A percentile compares a stretch with the other conserved stretches of the same genome.
These are phyloP conservation scores for Eupithecia dodoneata DNA, from an alignment of 2,888 invertebrate species.

Conservation along the genomic window DNA sequence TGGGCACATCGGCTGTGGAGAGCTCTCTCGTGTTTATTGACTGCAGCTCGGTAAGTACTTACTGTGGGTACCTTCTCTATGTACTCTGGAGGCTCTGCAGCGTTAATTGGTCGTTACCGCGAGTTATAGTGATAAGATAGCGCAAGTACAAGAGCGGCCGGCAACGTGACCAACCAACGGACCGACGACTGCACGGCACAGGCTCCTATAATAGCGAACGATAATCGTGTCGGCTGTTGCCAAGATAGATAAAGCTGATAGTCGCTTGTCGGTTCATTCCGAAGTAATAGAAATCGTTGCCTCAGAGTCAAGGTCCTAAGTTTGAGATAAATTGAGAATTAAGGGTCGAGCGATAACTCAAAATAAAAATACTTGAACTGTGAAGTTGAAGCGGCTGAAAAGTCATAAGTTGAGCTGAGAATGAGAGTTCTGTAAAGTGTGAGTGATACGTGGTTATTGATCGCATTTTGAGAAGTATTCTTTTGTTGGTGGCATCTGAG, in stretches of 20 bases:
- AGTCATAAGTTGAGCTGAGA: not conserved
- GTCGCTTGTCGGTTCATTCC: not conserved
- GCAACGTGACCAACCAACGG: not conserved
- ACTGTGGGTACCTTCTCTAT: not conserved
- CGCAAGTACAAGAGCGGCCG: not conserved
- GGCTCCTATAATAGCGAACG: not conserved
- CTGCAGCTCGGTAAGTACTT: not conserved
- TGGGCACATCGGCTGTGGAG: conserved; percentile 5
- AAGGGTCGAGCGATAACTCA: not conserved
- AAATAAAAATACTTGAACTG: not conserved
- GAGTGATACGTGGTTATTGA: not conserved
- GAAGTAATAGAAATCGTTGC: not conserved
- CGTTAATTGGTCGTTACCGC: conserved; percentile 26
- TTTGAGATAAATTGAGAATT: not conserved
- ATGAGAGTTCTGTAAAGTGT: conserved; percentile 1
- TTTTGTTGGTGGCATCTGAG: not conserved
- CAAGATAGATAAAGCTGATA: not conserved
- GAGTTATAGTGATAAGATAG: conserved; percentile 27
- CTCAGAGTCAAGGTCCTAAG: not conserved
- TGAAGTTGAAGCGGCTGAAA: not conserved
- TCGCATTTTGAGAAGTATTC: not conserved
- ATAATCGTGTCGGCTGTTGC: conserved; percentile 5
- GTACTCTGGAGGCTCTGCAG: conserved; percentile 1
- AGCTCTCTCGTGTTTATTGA: conserved; percentile 17
- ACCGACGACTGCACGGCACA: not conserved